Evolutionary conservation across 2,797 vertebrate genomes (phyloP), one percentile per base, ranked within the genome.

Genomic region (Forpus xanthops): DNA sequence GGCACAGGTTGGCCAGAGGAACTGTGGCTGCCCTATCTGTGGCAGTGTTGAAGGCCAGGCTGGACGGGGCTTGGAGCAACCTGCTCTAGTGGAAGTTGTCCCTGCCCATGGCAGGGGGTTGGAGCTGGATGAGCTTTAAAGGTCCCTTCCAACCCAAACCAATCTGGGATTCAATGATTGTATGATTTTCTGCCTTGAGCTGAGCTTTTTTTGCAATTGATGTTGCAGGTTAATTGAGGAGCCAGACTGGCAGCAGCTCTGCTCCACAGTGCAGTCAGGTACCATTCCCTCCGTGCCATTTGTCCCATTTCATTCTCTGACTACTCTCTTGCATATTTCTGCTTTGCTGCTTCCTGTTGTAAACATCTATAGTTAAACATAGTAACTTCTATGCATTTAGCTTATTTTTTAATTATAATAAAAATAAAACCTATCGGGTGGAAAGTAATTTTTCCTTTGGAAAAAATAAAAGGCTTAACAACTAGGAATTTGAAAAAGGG

Each of bases 401-500:
- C 28, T 45, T 47, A 20, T n/a, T 30, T 61, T 66, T 60, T 82
- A 18, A 23, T 78, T 73, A 45, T 50, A 42, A 56, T 42, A 64
- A 70, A 75, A 87, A 28, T 67, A 83, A 95, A 92, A 64, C 50
- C 72, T 61, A 17, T 47, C 58, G 58, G 60, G 74, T 86, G 73
- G 74, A 71, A 91, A 87, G 65, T 74, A 70, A 53, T 93, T 92
- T 96, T 91, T 79, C 27, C 47, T 67, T 93, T 60, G 33, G 2
- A 75, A 68, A 81, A 66, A 86, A 65, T 37, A 74, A 77, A 64
- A 56, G 23, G 24, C 35, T 93, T 77, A 94, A 56, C 90, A 73
- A 27, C 79, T 96, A 81, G 78, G 72, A 96, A 93, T 86, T 90
- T 74, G 52, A n/a, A 90, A 88, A 90, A 94, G 10, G 66, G 55